Evolutionary conservation across 2,113 vertebrate genomes (phyloP).

Genomic region (Hydrolagus affinis): DNA sequence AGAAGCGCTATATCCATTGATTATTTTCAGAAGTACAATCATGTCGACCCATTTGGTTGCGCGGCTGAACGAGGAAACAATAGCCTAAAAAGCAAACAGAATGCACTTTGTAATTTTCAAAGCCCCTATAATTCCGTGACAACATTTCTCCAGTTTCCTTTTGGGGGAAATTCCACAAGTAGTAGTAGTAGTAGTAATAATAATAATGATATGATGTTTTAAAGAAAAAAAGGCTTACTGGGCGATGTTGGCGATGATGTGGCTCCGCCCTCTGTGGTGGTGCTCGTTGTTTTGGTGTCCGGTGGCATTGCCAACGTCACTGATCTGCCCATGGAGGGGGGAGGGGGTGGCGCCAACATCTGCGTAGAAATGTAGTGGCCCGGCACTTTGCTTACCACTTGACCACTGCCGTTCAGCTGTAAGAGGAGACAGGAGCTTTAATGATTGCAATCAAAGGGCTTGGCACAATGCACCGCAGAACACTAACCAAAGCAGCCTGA

Average conservation of each 20-base stretch:
- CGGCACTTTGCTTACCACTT: constrained; percentile 71
- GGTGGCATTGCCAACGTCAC: constrained; percentile 68
- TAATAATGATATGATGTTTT: background rate
- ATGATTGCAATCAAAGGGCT: background rate
- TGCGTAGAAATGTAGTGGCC: constrained; percentile 85
- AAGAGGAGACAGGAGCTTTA: constrained; percentile 49
- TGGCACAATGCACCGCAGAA: background rate
- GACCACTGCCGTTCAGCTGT: constrained; percentile 86
- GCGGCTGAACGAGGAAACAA: too few species aligned
- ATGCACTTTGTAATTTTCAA: too few species aligned
- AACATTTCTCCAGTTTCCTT: too few species aligned
- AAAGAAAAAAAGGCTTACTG: constrained; percentile 62
- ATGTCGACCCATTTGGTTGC: too few species aligned
- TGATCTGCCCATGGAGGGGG: constrained; percentile 71
- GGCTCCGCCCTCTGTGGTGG: constrained; percentile 72
- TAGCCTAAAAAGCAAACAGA: too few species aligned
- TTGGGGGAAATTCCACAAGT: too few species aligned
- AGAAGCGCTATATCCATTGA: too few species aligned
- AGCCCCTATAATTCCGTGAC: too few species aligned
- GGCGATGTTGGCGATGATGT: constrained; percentile 74
- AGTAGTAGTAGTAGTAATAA: too few species aligned
- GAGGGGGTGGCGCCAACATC: constrained; percentile 78
- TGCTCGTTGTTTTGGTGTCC: constrained; percentile 79
- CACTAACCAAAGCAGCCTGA: background rate
- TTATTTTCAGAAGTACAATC: too few species aligned